Conservation (phyloP, 2,113 vertebrate species). For the Cyanoderma ruficeps region DNA sequence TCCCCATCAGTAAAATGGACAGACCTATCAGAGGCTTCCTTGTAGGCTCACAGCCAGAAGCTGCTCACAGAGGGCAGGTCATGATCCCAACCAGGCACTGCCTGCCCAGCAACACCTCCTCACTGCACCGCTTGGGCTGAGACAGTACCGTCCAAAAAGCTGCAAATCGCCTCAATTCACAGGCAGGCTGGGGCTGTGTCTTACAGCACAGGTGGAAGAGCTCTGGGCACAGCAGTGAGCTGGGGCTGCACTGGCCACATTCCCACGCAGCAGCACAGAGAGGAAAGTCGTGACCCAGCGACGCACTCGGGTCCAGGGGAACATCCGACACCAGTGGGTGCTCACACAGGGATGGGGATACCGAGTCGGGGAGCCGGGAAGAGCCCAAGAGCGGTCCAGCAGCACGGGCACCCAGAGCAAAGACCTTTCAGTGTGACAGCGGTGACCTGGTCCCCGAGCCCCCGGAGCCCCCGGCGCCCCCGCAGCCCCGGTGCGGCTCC, state of each 20-base stretch:
- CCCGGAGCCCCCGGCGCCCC: background rate
- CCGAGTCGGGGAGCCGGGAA: background rate
- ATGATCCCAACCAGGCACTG: accelerated
- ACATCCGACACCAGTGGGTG: accelerated
- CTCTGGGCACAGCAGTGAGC: accelerated
- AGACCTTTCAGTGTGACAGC: accelerated
- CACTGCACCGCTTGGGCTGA: accelerated
- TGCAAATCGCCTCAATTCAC: background rate
- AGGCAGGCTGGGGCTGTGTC: background rate
- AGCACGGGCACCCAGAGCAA: background rate
- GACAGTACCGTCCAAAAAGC: background rate
- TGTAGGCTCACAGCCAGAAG: background rate
- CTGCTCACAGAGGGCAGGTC: accelerated
- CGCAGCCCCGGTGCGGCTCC: background rate
- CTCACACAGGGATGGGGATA: accelerated
- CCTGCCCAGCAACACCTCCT: background rate
- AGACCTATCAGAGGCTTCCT: background rate
- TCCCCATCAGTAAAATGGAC: accelerated
- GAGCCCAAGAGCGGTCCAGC: background rate
- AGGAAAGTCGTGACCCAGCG: background rate
- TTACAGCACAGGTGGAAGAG: background rate
- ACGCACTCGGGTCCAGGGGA: background rate
- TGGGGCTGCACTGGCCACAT: accelerated
- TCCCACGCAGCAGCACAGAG: accelerated
- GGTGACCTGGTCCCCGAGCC: background rate